Evolutionary conservation across 2,888 invertebrate species (phyloP).

Genomic region (Eilema griseolum): DNA sequence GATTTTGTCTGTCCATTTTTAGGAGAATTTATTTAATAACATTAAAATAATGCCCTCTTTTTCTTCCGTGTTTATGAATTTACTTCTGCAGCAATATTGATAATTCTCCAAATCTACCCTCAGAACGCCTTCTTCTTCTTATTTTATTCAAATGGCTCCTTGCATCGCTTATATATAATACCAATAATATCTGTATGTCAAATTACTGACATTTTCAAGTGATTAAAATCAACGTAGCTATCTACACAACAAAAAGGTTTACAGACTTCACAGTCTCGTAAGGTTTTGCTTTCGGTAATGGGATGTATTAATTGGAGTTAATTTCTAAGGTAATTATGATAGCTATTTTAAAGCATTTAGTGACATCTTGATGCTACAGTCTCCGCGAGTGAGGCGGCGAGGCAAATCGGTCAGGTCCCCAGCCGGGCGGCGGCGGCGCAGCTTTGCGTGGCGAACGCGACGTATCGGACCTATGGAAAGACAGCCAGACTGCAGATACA

Average conservation of each 20-base stretch:
- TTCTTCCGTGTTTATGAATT: background rate
- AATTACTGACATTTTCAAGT: background rate
- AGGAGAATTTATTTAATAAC: conserved; percentile 22
- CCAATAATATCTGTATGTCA: no score
- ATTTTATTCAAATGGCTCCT: no score
- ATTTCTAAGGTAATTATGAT: background rate
- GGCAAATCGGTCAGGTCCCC: conserved; percentile 72
- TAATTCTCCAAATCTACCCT: background rate
- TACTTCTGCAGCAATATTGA: background rate
- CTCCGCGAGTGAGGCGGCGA: conserved; percentile 47
- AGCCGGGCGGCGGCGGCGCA: conserved; percentile 60
- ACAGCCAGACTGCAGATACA: conserved; percentile 25
- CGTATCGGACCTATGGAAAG: conserved; percentile 62
- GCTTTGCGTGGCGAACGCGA: conserved; percentile 52
- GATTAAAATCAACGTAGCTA: background rate
- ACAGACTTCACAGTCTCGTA: background rate
- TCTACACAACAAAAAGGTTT: background rate
- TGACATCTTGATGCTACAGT: conserved; percentile 53
- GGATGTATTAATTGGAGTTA: background rate
- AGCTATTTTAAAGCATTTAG: conserved; percentile 26
- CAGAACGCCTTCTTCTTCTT: background rate
- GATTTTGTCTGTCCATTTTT: conserved; percentile 21
- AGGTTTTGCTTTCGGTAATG: background rate
- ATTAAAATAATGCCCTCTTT: background rate
- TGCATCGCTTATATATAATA: background rate